Conservation (phyloP, 2,113 vertebrate genomes). For the Grantiella picta region DNA sequence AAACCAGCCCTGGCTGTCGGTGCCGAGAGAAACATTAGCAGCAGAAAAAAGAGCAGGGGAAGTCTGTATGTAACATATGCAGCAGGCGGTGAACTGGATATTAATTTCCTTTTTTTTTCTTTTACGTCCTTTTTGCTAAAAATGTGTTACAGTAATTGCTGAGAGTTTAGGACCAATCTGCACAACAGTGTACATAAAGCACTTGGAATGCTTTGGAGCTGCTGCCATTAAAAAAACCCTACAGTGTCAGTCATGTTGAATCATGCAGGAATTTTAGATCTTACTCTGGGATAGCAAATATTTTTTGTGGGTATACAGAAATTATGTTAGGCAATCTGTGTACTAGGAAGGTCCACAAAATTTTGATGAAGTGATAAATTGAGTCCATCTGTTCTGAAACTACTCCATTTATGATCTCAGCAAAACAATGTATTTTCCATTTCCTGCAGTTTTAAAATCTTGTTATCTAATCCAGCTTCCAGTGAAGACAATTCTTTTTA, state of each 20-base stretch:
- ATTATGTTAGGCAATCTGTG: not conserved
- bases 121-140: not conserved
- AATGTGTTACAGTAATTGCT: not conserved
- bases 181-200: not conserved
- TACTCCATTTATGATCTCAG: slow-evolving; percentile 29
- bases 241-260: not conserved
- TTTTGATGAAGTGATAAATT: slow-evolving; percentile 30
- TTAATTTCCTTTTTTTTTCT: not conserved
- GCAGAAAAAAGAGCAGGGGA: not conserved
- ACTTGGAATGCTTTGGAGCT: not conserved
- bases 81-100: not conserved
- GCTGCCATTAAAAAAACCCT: not conserved
- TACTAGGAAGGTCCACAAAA: not conserved
- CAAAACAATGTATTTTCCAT: slow-evolving; percentile 32
- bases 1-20: not conserved
- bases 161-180: not conserved
- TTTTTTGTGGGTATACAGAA: not conserved
- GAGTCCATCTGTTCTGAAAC: slow-evolving; percentile 33
- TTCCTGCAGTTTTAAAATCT: slow-evolving; percentile 8
- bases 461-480: not conserved
- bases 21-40: not conserved
- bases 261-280: not conserved
- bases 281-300: not conserved
- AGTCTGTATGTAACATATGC: not conserved
- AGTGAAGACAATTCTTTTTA: not conserved